Conservation (phyloP, 2,888 invertebrate species). For the Torymus texanus region DNA sequence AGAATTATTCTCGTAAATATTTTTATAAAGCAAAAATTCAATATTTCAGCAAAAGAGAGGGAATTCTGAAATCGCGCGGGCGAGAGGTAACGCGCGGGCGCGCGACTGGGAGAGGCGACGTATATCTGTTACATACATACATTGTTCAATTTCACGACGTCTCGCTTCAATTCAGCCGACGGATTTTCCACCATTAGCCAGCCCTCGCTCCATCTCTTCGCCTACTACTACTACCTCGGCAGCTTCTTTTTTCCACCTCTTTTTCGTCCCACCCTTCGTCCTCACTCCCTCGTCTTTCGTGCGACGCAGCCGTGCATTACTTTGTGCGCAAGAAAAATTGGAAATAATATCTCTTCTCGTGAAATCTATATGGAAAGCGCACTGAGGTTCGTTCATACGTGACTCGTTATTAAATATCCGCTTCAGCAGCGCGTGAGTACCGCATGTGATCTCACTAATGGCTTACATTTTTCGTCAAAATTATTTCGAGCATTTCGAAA, state of each 20-base stretch:
- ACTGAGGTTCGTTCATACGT: slow-evolving; percentile 66
- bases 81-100: slow-evolving; percentile 20
- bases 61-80: slow-evolving; percentile 29
- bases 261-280: slow-evolving; percentile 37
- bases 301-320: slow-evolving; percentile 64
- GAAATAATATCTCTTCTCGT: slow-evolving; percentile 72
- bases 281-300: slow-evolving; percentile 41
- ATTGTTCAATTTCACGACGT: slow-evolving; percentile 74
- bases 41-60: slow-evolving; percentile 34
- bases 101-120: slow-evolving; percentile 7
- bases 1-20: slow-evolving; percentile 38
- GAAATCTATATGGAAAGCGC: slow-evolving; percentile 67
- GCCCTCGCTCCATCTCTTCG: slow-evolving; percentile 63
- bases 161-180: slow-evolving; percentile 73
- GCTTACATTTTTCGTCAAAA: slow-evolving; percentile 49
- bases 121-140: slow-evolving; percentile 72
- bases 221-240: slow-evolving; percentile 39
- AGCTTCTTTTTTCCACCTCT: slow-evolving; percentile 47
- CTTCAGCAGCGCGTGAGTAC: slow-evolving; percentile 57
- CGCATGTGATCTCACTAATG: slow-evolving; percentile 55
- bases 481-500: slow-evolving; percentile 37
- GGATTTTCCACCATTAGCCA: slow-evolving; percentile 73
- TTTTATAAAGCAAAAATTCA: slow-evolving; percentile 49
- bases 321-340: slow-evolving; percentile 73
- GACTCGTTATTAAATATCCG: slow-evolving; percentile 71